Conservation (phyloP, 2,797 vertebrate genomes). For the Perodicticus potto region DNA sequence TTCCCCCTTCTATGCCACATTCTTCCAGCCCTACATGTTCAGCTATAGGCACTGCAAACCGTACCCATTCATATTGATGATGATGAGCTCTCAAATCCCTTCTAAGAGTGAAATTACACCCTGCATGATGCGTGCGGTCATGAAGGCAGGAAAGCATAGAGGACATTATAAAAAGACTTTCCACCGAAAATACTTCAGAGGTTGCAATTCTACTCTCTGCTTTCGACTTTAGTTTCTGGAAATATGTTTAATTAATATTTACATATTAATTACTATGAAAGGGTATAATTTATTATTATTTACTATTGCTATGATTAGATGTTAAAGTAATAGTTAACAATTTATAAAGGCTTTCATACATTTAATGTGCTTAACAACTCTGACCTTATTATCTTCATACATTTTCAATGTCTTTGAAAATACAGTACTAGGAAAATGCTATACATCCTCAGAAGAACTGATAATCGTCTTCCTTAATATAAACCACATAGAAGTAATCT, state of each 20-base stretch:
- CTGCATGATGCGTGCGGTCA: not conserved
- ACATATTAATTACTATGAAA: constrained; percentile 24
- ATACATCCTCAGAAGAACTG: constrained; percentile 16
- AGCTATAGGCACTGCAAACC: not conserved
- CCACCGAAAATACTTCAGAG: not conserved
- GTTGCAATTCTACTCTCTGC: constrained; percentile 35
- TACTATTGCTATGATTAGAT: not conserved
- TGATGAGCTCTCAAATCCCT: not conserved
- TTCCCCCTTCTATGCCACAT: not conserved
- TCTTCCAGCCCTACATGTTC: not conserved
- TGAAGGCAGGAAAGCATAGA: constrained; percentile 9
- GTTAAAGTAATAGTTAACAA: constrained; percentile 53
- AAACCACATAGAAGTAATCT: constrained; percentile 14
- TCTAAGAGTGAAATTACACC: not conserved
- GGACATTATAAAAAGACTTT: not conserved
- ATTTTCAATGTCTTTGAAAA: constrained; percentile 52
- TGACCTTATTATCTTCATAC: not conserved
- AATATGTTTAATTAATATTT: constrained; percentile 63
- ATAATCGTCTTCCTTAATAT: constrained; percentile 29
- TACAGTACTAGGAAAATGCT: not conserved
- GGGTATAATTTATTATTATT: constrained; percentile 4
- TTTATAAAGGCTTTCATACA: constrained; percentile 36
- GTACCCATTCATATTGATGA: not conserved
- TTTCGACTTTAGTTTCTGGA: constrained; percentile 47
- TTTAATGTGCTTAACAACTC: constrained; percentile 41